Evolutionary conservation across 1,140 invertebrate species (phyloP).

Genomic region (Diachasma alloeum): DNA sequence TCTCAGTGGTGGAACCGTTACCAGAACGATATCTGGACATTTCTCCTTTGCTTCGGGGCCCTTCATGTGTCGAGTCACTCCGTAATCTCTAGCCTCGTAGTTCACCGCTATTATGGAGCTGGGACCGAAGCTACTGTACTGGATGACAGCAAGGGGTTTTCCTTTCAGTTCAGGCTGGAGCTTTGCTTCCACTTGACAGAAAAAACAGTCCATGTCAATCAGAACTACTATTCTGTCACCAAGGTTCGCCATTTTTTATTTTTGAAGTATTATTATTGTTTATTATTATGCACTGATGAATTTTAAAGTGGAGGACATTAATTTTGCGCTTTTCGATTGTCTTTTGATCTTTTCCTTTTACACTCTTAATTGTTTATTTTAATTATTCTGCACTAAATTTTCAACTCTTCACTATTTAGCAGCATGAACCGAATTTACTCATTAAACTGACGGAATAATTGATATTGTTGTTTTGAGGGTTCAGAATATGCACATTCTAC

Average conservation of each 20-base stretch:
- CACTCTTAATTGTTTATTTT: too few relatives aligned
- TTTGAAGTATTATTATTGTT: neutral
- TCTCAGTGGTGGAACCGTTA: slow-evolving; percentile 82
- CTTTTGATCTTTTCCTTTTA: too few relatives aligned
- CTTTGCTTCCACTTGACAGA: slow-evolving; percentile 95
- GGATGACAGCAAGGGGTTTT: slow-evolving; percentile 92
- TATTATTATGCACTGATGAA: too few relatives aligned
- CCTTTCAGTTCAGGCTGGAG: slow-evolving; percentile 80
- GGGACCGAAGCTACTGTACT: slow-evolving; percentile 92
- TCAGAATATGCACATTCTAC: neutral
- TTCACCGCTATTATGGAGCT: slow-evolving; percentile 95
- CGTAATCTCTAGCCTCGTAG: slow-evolving; percentile 90
- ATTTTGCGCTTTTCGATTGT: too few relatives aligned
- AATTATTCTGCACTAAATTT: too few relatives aligned
- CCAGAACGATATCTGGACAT: slow-evolving; percentile 87
- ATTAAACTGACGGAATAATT: too few relatives aligned
- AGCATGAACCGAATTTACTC: neutral
- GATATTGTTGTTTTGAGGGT: too few relatives aligned
- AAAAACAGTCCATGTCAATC: slow-evolving; percentile 99
- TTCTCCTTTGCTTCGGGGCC: slow-evolving; percentile 90
- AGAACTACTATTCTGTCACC: slow-evolving; percentile 79
- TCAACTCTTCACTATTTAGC: too few relatives aligned
- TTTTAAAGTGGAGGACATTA: too few relatives aligned
- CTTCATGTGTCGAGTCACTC: slow-evolving; percentile 88
- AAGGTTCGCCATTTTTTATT: slow-evolving; percentile 41